phyloP scores from a whole-genome alignment of 2,888 invertebrate species.

The Netelia inedita region DNA sequence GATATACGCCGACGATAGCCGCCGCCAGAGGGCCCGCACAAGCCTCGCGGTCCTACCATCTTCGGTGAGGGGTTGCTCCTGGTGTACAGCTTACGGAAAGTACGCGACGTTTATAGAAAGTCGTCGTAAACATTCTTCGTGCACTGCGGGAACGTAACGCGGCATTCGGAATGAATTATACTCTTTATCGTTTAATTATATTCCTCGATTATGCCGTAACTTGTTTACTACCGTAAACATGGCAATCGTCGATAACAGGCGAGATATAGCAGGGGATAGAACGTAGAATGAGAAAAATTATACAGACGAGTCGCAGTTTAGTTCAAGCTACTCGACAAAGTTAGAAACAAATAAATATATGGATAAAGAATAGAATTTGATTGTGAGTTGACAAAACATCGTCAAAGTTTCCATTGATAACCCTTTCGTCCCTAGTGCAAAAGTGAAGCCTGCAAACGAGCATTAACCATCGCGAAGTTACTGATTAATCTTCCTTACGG shows the following conservation, averaged over 20 bases:
- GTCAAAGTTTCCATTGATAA: neutral
- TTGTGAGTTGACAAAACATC: no score
- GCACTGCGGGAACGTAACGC: neutral
- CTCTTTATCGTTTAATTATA: neutral
- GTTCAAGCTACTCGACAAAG: constrained; percentile 10
- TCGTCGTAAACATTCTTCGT: neutral
- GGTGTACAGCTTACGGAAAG: neutral
- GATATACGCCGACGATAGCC: neutral
- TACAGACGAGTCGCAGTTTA: constrained; percentile 8
- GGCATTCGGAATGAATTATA: neutral
- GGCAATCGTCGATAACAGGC: constrained; percentile 4
- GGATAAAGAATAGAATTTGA: neutral
- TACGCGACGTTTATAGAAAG: constrained; percentile 8
- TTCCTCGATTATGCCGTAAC: neutral
- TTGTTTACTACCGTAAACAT: neutral
- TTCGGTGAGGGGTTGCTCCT: neutral
- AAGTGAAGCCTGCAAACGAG: constrained; percentile 24
- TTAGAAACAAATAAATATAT: constrained; percentile 24
- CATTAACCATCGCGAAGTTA: constrained; percentile 57
- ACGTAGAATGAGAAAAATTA: constrained; percentile 24
- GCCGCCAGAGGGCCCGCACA: neutral
- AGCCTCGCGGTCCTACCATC: neutral
- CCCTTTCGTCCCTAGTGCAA: constrained; percentile 34
- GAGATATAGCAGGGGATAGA: neutral
- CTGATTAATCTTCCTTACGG: constrained; percentile 70